Evolutionary conservation across 2,113 vertebrate species (phyloP).

Genomic region (Gambusia holbrooki): DNA sequence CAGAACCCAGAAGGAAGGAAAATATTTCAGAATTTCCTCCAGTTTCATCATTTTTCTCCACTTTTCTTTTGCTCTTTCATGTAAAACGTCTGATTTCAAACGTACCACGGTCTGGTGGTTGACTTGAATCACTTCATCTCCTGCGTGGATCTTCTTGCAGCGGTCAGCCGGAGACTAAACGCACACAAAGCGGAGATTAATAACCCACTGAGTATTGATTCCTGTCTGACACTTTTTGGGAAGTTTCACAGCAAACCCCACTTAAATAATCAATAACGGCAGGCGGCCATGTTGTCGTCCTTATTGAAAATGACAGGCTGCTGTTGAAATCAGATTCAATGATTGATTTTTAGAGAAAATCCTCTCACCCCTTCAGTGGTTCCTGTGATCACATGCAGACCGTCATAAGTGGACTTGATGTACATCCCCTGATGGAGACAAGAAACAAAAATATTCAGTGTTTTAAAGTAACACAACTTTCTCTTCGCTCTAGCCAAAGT

Average conservation of each 20-base stretch:
- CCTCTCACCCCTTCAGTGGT: constrained; percentile 96
- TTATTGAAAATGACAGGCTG: not conserved
- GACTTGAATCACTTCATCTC: constrained; percentile 84
- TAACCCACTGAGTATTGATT: constrained; percentile 60
- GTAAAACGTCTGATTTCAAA: constrained; percentile 49
- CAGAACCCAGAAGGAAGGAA: not conserved
- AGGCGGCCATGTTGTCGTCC: not conserved
- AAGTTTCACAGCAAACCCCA: constrained; percentile 38
- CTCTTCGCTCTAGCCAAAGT: no score
- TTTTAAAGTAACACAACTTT: no score
- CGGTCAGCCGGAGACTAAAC: constrained; percentile 92
- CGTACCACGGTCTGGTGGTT: constrained; percentile 83
- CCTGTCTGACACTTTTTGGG: not conserved
- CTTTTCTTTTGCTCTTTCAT: not conserved
- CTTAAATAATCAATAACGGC: constrained; percentile 15
- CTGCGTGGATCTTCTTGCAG: constrained; percentile 97
- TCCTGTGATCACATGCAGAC: constrained; percentile 97
- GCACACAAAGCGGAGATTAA: constrained; percentile 19
- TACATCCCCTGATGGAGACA: constrained; percentile 91
- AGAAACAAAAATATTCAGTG: no score
- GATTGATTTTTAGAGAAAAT: not conserved
- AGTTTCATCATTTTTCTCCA: not conserved
- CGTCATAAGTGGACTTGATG: constrained; percentile 98
- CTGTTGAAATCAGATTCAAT: not conserved
- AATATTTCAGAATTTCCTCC: not conserved